phyloP scores from a whole-genome alignment of 1,140 invertebrate species.

The Ostrea edulis region DNA sequence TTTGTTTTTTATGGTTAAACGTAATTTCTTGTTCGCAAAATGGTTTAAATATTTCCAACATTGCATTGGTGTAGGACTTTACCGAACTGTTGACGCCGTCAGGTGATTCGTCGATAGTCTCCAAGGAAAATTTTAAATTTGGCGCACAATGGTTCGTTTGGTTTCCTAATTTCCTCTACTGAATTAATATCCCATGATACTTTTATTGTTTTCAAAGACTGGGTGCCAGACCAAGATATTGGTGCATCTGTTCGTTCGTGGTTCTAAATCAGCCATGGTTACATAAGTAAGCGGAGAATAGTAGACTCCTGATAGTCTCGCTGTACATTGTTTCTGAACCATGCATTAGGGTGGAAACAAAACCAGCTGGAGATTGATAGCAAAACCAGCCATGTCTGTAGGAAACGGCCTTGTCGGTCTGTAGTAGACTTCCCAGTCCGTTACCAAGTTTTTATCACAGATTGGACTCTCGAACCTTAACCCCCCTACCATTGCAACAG shows the following conservation, averaged over 20 bases:
- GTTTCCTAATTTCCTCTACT: too few species aligned
- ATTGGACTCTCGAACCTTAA: slow-evolving; percentile 78
- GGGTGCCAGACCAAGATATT: slow-evolving; percentile 99
- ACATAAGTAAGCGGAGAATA: slow-evolving; percentile 90
- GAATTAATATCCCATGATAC: too few species aligned
- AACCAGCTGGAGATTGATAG: slow-evolving; percentile 91
- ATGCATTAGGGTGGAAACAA: slow-evolving; percentile 88
- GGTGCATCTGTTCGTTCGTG: slow-evolving; percentile 92
- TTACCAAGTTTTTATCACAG: slow-evolving; percentile 81
- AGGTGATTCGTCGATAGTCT: too few species aligned
- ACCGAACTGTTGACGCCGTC: too few species aligned
- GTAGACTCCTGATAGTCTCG: slow-evolving; percentile 95
- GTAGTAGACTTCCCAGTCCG: slow-evolving; percentile 94
- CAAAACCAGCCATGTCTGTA: slow-evolving; percentile 99
- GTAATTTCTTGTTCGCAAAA: too few species aligned
- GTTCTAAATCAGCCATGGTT: slow-evolving; percentile 90
- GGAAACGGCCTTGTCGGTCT: slow-evolving; percentile 94
- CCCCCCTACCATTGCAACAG: slow-evolving; percentile 91
- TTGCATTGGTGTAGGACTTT: too few species aligned
- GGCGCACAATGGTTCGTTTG: too few species aligned
- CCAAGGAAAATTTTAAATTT: too few species aligned
- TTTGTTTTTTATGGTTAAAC: too few species aligned
- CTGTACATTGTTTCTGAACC: slow-evolving; percentile 90
- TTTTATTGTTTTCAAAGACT: too few species aligned
- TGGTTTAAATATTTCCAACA: too few species aligned